Conservation (phyloP, 2,888 invertebrate species). For the Mayetiola destructor region DNA sequence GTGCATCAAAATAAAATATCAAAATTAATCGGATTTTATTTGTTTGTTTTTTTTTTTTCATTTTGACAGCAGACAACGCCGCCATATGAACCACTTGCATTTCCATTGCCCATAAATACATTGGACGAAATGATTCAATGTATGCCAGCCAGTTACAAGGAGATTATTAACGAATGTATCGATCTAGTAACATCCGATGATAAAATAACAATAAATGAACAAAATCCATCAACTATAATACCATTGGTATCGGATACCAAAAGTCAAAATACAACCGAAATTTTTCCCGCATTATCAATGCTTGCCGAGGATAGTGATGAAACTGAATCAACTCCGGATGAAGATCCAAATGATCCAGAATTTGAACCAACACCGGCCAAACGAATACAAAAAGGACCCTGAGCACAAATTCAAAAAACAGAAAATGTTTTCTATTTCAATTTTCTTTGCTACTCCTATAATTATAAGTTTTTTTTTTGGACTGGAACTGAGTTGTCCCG, state of each 20-base stretch:
- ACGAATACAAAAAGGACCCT: background rate
- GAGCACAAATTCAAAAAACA: background rate
- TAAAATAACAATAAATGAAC: background rate
- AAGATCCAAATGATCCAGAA: constrained; percentile 76
- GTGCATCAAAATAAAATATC: too few relatives aligned
- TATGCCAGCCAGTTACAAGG: constrained; percentile 50
- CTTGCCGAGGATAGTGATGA: constrained; percentile 20
- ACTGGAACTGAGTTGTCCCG: too few relatives aligned
- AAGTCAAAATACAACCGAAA: background rate
- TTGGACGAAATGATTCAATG: constrained; percentile 52
- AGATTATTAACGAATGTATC: constrained; percentile 21
- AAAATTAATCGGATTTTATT: background rate
- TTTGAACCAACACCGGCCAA: constrained; percentile 40
- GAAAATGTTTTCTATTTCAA: background rate
- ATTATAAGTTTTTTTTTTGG: too few relatives aligned
- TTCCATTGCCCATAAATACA: constrained; percentile 56
- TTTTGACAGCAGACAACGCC: constrained; percentile 50
- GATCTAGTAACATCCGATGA: background rate
- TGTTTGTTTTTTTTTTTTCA: constrained; percentile 23
- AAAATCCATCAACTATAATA: background rate
- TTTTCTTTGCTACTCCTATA: too few relatives aligned
- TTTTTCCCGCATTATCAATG: constrained; percentile 3
- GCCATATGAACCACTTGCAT: constrained; percentile 59
- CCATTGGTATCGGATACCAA: background rate
- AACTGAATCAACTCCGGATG: constrained; percentile 38